These are phyloP conservation scores for Hucho hucho DNA, from an alignment of 2,113 vertebrate genomes.

Conservation along the genomic window DNA sequence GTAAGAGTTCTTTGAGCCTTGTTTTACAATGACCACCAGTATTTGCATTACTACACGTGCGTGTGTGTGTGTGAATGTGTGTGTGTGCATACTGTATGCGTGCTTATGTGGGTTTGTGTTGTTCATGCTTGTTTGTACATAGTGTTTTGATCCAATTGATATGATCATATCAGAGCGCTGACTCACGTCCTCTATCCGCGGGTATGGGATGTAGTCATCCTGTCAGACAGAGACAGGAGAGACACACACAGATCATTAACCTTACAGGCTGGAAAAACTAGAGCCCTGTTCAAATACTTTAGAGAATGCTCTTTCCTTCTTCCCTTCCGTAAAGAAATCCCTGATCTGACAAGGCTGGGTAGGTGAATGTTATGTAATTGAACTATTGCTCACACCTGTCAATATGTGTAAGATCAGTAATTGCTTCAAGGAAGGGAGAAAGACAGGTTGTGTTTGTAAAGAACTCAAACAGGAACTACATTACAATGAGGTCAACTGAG, in stretches of 20 bases:
- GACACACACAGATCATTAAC: background rate
- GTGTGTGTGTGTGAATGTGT: background rate
- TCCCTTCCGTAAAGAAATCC: too few species aligned
- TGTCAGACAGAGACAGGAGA: constrained; percentile 65
- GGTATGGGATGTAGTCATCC: constrained; percentile 98
- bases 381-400: too few species aligned
- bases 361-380: background rate
- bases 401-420: background rate
- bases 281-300: too few species aligned
- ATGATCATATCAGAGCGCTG: background rate
- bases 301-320: too few species aligned
- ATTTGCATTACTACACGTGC: background rate
- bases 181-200: constrained; percentile 94
- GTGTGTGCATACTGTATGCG: background rate
- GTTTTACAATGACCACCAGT: background rate
- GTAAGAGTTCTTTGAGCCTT: too few species aligned
- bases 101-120: constrained; percentile 5
- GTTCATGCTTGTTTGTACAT: background rate
- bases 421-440: background rate
- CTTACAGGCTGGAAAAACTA: too few species aligned
- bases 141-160: background rate
- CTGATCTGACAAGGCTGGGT: background rate
- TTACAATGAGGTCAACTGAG: too few species aligned
- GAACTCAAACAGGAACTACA: too few species aligned
- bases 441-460: too few species aligned